Evolutionary conservation across 2,888 invertebrate genomes (phyloP).

Genomic region (Noctuana brunneofusca): DNA sequence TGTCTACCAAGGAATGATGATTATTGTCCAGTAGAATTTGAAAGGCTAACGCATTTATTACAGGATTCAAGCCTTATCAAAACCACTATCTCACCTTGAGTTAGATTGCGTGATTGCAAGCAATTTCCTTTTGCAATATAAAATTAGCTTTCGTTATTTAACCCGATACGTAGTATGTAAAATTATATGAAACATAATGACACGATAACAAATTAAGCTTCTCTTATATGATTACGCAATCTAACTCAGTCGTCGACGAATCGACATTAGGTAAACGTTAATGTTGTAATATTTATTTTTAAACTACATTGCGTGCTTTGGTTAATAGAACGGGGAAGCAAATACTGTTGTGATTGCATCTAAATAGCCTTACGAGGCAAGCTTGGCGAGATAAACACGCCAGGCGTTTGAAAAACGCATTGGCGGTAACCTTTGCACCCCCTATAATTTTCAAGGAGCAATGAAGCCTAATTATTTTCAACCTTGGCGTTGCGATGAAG

Average conservation of each 20-base stretch:
- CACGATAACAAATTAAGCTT: conserved; percentile 3
- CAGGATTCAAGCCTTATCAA: conserved; percentile 14
- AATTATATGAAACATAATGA: neutral
- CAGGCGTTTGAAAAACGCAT: conserved; percentile 33
- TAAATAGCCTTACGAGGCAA: conserved; percentile 59
- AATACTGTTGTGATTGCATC: conserved; percentile 56
- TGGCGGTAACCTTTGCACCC: conserved; percentile 42
- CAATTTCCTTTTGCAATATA: conserved; percentile 26
- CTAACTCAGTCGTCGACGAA: neutral
- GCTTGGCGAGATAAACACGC: conserved; percentile 53
- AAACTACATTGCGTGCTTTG: conserved; percentile 30
- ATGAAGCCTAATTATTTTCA: conserved; percentile 51
- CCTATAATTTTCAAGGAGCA: conserved; percentile 51
- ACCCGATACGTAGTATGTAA: neutral
- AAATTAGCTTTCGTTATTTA: conserved; percentile 23
- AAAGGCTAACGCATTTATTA: conserved; percentile 1
- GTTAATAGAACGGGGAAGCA: conserved; percentile 30
- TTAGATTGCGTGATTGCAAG: conserved; percentile 23
- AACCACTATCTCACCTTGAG: conserved; percentile 13
- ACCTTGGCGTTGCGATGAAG: conserved; percentile 44
- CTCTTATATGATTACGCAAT: neutral
- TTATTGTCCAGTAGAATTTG: neutral
- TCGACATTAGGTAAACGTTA: conserved; percentile 7
- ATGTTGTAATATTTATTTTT: conserved; percentile 26
- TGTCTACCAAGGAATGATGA: too few relatives aligned